Evolutionary conservation across 2,113 vertebrate species (phyloP), one percentile per base, ranked within the genome.

Genomic region (Steatornis caripensis): DNA sequence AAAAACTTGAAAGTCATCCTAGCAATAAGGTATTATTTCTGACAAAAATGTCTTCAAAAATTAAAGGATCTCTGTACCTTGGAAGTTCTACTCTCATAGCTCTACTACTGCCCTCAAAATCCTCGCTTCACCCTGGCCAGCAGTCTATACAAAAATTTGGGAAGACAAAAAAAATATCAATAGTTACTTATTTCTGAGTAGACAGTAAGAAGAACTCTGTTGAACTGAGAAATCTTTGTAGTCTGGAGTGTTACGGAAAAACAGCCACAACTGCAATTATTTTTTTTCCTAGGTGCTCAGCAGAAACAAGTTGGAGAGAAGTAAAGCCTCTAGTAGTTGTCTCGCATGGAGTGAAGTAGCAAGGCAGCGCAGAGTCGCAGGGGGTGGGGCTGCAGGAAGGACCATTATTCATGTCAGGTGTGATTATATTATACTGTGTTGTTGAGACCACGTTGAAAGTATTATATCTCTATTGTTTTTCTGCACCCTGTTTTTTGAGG

Each of bases 301-400:
- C 10, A 81, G 49, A 92, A 87, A 27, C 4, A 80, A 17, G 17
- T 5, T 15, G 23, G 15, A 65, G 12, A 13, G 64, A 87, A 60
- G 34, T 39, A 51, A 84, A 81, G 8, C 11, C 24, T 39, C 45
- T 45, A 55, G 23, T 10, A 55, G 34, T 18, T 65, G 10, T 15
- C 10, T 54, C 0, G 0, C 20, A 13, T 24, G n/a, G 36, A 55
- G 5, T 37, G 39, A 81, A 74, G 14, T 29, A 57, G 16, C 5
- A 39, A 57, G 72, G 9, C n/a, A 60, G 16, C 6, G 2, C 1
- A 1, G 8, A 23, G 21, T 36, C 1, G 1, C 24, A 51, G 15
- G 32, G 37, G 10, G 24, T 1, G 0, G 30, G 26, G 21, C 20
- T 77, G 34, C 26, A 64, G 36, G 48, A 84, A 16, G 9, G 22